Conservation (phyloP, 35 echinoderm and acorn worm genomes). For the Strongylocentrotus purpuratus region DNA sequence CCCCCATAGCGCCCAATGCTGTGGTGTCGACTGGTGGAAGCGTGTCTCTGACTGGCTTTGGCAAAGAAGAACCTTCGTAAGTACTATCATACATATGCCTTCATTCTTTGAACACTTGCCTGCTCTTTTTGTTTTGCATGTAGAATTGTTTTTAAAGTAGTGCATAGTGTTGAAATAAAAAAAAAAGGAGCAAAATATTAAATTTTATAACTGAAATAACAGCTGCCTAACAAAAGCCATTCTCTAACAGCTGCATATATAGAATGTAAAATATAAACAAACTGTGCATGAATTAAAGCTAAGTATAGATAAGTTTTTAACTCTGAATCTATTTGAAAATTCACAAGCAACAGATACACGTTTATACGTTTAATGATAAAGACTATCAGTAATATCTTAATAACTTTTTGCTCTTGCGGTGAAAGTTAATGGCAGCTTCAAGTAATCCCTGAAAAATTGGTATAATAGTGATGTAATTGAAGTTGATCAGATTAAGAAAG, state of each 20-base stretch:
- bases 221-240: background rate
- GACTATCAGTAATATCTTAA: no score
- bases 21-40: conserved; percentile 31
- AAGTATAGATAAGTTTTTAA: background rate
- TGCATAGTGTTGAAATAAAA: background rate
- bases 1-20: conserved; percentile 37
- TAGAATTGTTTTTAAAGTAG: background rate
- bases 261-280: background rate
- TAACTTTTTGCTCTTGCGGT: no score
- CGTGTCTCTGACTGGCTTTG: conserved; percentile 6
- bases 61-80: conserved; percentile 30
- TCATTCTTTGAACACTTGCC: background rate
- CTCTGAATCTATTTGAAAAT: background rate
- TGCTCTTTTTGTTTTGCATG: background rate
- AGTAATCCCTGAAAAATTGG: no score
- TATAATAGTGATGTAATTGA: no score
- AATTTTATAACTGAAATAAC: background rate
- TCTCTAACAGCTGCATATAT: background rate
- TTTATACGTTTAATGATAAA: background rate
- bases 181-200: background rate
- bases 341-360: background rate
- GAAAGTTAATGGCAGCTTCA: no score
- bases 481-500: no score
- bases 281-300: background rate
- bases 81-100: background rate